phyloP scores from a whole-genome alignment of 2,113 vertebrate species.

The Cryptomyrus ogoouensis region DNA sequence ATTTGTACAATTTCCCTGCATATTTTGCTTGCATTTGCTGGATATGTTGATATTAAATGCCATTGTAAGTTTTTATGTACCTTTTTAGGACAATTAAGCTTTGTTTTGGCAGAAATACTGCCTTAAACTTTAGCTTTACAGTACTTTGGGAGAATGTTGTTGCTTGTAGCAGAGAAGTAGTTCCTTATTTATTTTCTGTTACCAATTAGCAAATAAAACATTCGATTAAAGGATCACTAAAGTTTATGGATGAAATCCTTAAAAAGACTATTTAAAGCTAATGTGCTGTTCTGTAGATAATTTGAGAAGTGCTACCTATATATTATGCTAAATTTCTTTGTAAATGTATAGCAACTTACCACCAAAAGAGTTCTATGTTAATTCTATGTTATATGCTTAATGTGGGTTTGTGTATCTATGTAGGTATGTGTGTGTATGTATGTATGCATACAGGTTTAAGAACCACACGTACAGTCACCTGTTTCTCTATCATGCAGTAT shows the following conservation, averaged over 20 bases:
- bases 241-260: slow-evolving; percentile 26
- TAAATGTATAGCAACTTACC: slow-evolving; percentile 29
- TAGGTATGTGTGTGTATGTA: neutral
- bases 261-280: slow-evolving; percentile 19
- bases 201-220: slow-evolving; percentile 43
- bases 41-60: slow-evolving; percentile 54
- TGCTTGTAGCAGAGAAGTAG: slow-evolving; percentile 54
- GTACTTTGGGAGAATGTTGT: slow-evolving; percentile 55
- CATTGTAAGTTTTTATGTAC: slow-evolving; percentile 63
- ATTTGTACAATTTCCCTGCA: slow-evolving; percentile 75
- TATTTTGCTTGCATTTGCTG: slow-evolving; percentile 50
- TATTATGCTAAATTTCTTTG: slow-evolving; percentile 53
- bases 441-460: slow-evolving; percentile 35
- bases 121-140: slow-evolving; percentile 75
- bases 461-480: slow-evolving; percentile 29
- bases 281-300: slow-evolving; percentile 25
- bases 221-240: slow-evolving; percentile 26
- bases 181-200: slow-evolving; percentile 62
- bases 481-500: slow-evolving; percentile 36
- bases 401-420: slow-evolving; percentile 33
- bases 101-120: slow-evolving; percentile 85
- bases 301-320: slow-evolving; percentile 56
- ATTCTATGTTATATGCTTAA: slow-evolving; percentile 29
- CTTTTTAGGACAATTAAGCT: slow-evolving; percentile 78
- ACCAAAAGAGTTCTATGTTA: slow-evolving; percentile 28